Evolutionary conservation across 2,797 vertebrate species (phyloP), one percentile per base, ranked within the genome.

Genomic region (Melanotaenia maccullochi): DNA sequence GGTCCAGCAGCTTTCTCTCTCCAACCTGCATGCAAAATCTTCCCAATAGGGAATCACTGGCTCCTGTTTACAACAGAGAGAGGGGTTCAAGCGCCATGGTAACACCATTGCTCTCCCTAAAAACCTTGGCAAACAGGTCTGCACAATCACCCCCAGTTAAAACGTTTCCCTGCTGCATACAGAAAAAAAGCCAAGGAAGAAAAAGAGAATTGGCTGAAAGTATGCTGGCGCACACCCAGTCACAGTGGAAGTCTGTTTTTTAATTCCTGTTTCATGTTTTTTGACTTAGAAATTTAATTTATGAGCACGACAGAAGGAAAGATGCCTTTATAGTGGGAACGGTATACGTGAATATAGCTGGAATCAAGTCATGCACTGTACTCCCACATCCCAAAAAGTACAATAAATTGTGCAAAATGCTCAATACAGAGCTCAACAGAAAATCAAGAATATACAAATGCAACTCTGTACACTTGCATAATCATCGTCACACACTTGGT

Each of bases 251-350:
- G 86, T 88, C 84, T 87, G 65, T 80, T 92, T 73, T 89, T 86
- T 77, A 82, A 90, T 91, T 93, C 81, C 76, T 89, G 82, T 92
- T 93, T 92, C 87, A 93, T 93, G 90, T 22, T 93, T 93, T 90
- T 83, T 85, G 85, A 93, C 89, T 91, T 87, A 62, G 78, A 88
- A 93, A 95, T 94, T 85, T 87, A 93, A 94, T 94, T 93, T 92
- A 93, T 93, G 90, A 86, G 90, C 89, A 88, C 92, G 83, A 88
- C 86, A 81, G 76, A 79, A 82, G 83, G 83, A 85, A 85, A 87
- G 80, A 85, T 82, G 84, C 85, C 64, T 89, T 90, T 86, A 87
- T 85, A 81, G 87, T 82, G 24, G 74, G 78, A 67, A 89, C 75
- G 56, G 73, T 83, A 84, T 63, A 78, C 78, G 85, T 82, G 85